A percentile compares a stretch with the other conserved stretches of the same genome.
These are phyloP conservation scores for Guaruba guarouba DNA, from an alignment of 2,113 vertebrate genomes.

Conservation along the genomic window DNA sequence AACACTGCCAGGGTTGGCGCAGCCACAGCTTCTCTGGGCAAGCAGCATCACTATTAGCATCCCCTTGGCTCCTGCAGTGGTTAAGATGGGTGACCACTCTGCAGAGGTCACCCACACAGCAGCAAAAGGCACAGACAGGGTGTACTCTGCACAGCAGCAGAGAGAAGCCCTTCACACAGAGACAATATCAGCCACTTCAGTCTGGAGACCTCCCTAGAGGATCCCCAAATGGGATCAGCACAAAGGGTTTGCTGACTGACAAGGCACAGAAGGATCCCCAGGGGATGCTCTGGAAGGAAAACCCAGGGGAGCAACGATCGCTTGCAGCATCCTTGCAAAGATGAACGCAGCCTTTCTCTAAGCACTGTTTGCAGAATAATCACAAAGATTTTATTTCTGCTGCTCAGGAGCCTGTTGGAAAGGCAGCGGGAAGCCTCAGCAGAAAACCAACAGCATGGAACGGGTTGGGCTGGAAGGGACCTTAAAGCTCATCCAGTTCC, in stretches of 20 bases:
- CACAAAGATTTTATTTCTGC: not conserved
- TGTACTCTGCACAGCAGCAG: rapidly evolving
- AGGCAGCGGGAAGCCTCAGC: not conserved
- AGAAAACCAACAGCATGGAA: not conserved
- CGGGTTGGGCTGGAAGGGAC: not conserved
- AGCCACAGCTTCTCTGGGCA: not conserved
- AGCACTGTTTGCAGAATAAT: not conserved
- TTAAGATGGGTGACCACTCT: not conserved
- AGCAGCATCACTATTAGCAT: not conserved
- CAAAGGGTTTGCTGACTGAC: not conserved
- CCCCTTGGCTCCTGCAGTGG: not conserved
- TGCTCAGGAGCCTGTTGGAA: not conserved
- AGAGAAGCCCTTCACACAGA: not conserved
- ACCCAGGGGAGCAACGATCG: not conserved
- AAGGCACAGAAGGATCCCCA: not conserved
- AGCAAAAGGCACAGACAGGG: not conserved
- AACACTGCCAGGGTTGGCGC: not conserved
- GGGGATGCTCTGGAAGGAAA: not conserved
- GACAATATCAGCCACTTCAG: not conserved
- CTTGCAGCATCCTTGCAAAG: rapidly evolving
- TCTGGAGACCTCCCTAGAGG: not conserved
- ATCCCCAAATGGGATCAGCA: not conserved
- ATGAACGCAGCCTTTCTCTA: rapidly evolving
- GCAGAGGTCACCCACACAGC: not conserved
- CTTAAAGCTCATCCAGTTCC: not conserved